A percentile compares a stretch with the other conserved stretches of the same genome.
Conservation (phyloP, 2,888 invertebrate genomes). For the Osedax frankpressi region DNA sequence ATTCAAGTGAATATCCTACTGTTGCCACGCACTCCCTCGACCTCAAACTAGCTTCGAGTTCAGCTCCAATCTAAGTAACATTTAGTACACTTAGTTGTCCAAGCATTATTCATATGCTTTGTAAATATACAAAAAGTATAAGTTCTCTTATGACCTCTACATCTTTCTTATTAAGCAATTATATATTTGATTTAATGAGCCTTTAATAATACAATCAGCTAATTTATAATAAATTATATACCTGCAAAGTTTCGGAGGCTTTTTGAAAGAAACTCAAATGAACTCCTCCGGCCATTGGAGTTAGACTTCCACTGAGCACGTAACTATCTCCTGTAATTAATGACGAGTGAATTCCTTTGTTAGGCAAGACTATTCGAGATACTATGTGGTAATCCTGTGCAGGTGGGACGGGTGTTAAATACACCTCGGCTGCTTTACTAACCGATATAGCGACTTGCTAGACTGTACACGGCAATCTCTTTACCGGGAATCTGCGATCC, state of each 20-base stretch:
- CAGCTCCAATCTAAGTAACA: conserved; percentile 60
- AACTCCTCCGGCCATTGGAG: conserved; percentile 59
- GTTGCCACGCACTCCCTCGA: conserved; percentile 81
- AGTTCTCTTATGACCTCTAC: too few species aligned
- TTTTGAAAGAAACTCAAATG: conserved; percentile 87
- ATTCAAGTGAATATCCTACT: conserved; percentile 82
- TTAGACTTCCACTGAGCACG: conserved; percentile 47
- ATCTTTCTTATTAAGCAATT: too few species aligned
- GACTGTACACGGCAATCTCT: conserved; percentile 72
- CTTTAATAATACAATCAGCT: too few species aligned
- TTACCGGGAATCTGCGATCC: conserved; percentile 76
- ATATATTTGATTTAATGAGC: too few species aligned
- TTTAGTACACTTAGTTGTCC: too few species aligned
- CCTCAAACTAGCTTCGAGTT: conserved; percentile 79
- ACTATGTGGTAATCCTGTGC: too few species aligned
- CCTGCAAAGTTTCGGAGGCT: conserved; percentile 71
- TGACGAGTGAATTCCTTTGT: too few species aligned
- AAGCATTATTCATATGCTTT: too few species aligned
- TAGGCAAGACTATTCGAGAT: too few species aligned
- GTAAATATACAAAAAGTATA: too few species aligned
- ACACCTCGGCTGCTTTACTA: not conserved
- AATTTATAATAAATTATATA: not conserved
- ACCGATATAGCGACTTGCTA: conserved; percentile 65
- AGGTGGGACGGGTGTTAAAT: not conserved
- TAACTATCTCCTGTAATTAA: conserved; percentile 51